These are phyloP conservation scores for Patella depressa DNA, from an alignment of 2,888 invertebrate species.

Conservation along the genomic window DNA sequence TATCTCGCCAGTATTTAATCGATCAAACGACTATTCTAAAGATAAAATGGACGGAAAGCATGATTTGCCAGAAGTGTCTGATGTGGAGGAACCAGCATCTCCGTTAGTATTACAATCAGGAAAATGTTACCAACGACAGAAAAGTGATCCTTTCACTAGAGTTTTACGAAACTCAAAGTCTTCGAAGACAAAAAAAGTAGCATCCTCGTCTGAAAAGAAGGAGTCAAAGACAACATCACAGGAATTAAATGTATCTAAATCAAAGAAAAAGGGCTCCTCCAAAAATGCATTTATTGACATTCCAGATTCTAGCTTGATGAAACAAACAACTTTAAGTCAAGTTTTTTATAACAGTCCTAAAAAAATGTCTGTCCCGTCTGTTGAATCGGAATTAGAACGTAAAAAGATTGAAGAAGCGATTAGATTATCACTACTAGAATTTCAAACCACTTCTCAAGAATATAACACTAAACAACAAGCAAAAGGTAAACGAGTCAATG, in stretches of 20 bases:
- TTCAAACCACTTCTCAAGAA: not conserved
- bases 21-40: not conserved
- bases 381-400: slow-evolving; percentile 19
- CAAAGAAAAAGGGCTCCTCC: slow-evolving; percentile 8
- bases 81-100: not conserved
- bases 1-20: not conserved
- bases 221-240: not conserved
- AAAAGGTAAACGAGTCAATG: not conserved
- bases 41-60: not conserved
- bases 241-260: not conserved
- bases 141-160: not conserved
- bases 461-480: slow-evolving; percentile 6
- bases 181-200: not conserved
- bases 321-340: slow-evolving; percentile 49
- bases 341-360: slow-evolving; percentile 35
- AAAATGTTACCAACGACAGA: not conserved
- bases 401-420: slow-evolving; percentile 38
- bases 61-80: not conserved
- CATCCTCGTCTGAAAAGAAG: not conserved
- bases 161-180: not conserved
- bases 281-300: slow-evolving; percentile 8
- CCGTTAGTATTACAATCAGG: not conserved
- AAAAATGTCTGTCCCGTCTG: not conserved
- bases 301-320: slow-evolving; percentile 18
- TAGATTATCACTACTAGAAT: slow-evolving; percentile 35